A percentile compares a stretch with the other conserved stretches of the same genome.
phyloP scores from a whole-genome alignment of 1,140 invertebrate genomes.

The Eciton burchellii region DNA sequence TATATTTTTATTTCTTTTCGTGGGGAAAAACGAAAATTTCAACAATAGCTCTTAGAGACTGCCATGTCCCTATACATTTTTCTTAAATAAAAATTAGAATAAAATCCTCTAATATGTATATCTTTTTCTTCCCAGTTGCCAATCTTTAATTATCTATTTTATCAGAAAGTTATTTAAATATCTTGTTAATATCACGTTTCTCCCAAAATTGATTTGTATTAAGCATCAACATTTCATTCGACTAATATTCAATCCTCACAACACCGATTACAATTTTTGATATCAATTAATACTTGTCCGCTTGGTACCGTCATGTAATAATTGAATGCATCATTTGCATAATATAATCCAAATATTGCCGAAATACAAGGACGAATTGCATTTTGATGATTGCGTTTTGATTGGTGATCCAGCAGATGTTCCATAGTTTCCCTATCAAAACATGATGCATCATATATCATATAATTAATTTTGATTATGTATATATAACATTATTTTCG shows the following conservation, averaged over 20 bases:
- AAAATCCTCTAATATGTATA: no score
- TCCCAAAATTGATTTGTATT: no score
- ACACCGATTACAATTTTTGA: slow-evolving; percentile 50
- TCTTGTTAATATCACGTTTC: no score
- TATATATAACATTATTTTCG: background rate
- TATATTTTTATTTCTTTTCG: no score
- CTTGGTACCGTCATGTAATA: slow-evolving; percentile 21
- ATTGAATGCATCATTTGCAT: slow-evolving; percentile 47
- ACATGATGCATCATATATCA: background rate
- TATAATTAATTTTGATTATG: background rate
- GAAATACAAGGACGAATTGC: slow-evolving; percentile 45
- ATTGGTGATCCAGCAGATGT: slow-evolving; percentile 34
- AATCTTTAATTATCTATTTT: no score
- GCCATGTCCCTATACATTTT: no score
- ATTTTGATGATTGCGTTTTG: no score
- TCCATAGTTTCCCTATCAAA: slow-evolving; percentile 41
- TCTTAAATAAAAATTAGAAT: no score
- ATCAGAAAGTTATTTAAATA: no score
- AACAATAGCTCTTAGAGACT: no score
- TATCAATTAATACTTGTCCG: slow-evolving; percentile 51
- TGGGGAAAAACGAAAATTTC: no score
- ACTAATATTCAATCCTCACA: background rate
- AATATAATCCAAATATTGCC: slow-evolving; percentile 52
- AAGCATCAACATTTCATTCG: background rate
- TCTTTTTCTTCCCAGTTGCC: no score